phyloP scores from a whole-genome alignment of 2,888 invertebrate species.

The Chrysolina haemoptera region DNA sequence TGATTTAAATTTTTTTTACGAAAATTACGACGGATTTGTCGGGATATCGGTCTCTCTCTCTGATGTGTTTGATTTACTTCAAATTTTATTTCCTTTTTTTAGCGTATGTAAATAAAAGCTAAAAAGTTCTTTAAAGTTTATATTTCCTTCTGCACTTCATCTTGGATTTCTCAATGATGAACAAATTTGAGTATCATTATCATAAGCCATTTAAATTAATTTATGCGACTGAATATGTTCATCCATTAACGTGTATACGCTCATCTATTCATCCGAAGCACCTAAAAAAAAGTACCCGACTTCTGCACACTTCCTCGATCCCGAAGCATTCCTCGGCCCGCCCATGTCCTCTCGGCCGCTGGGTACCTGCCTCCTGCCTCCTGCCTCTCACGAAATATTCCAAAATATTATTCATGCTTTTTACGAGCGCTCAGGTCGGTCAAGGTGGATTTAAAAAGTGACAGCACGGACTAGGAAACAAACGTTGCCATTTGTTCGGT shows the following conservation, averaged over 20 bases:
- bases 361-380: constrained; percentile 42
- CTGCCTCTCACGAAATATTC: constrained; percentile 48
- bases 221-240: too few relatives aligned
- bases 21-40: too few relatives aligned
- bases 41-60: too few relatives aligned
- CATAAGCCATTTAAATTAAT: too few relatives aligned
- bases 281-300: background rate
- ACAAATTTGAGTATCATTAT: too few relatives aligned
- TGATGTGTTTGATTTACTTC: too few relatives aligned
- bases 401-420: constrained; percentile 48
- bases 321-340: constrained; percentile 24
- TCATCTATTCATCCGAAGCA: background rate
- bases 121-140: too few relatives aligned
- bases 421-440: constrained; percentile 42
- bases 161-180: too few relatives aligned
- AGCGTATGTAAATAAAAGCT: too few relatives aligned
- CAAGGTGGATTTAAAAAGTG: constrained; percentile 51
- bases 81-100: too few relatives aligned
- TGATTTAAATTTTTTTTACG: too few relatives aligned
- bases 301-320: background rate
- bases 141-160: too few relatives aligned
- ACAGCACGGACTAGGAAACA: constrained; percentile 50
- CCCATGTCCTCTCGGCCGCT: constrained; percentile 28
- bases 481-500: constrained; percentile 50
- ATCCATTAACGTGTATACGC: background rate